These are phyloP conservation scores for Felis catus DNA, from an alignment of 2,113 vertebrate species.

Conservation along the genomic window DNA sequence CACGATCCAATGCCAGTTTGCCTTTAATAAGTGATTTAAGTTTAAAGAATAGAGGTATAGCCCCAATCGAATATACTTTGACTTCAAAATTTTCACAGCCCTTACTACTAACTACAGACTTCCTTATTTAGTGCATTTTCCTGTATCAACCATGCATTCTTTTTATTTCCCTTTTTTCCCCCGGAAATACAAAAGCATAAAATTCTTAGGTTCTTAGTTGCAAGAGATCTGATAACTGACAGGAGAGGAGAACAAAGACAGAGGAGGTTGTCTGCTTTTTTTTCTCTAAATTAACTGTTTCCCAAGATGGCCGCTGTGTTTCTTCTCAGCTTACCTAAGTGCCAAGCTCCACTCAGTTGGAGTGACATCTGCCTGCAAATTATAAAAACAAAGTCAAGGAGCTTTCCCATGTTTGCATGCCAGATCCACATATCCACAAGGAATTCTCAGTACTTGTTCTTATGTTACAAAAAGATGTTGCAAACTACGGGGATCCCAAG, in stretches of 20 bases:
- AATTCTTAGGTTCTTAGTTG: conserved; percentile 49
- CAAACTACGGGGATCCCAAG: fast-evolving
- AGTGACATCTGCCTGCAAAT: conserved; percentile 46
- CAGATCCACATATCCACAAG: conserved; percentile 53
- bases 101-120: background rate
- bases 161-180: background rate
- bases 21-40: background rate
- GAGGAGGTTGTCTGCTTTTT: conserved; percentile 30
- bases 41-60: background rate
- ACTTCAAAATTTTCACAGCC: background rate
- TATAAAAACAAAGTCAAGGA: conserved; percentile 66
- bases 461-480: conserved; percentile 50
- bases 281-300: conserved; percentile 24
- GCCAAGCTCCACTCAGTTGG: conserved; percentile 29
- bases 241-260: conserved; percentile 31
- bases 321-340: conserved; percentile 42
- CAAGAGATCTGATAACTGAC: conserved; percentile 62
- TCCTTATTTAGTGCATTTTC: background rate
- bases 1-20: background rate
- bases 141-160: background rate
- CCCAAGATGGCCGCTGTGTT: background rate
- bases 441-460: conserved; percentile 67
- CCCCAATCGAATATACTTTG: background rate
- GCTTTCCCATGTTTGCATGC: conserved; percentile 65
- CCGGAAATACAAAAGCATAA: conserved; percentile 61